These are phyloP conservation scores for Tricholauxania praeusta DNA, from an alignment of 2,888 invertebrate genomes.

Conservation along the genomic window DNA sequence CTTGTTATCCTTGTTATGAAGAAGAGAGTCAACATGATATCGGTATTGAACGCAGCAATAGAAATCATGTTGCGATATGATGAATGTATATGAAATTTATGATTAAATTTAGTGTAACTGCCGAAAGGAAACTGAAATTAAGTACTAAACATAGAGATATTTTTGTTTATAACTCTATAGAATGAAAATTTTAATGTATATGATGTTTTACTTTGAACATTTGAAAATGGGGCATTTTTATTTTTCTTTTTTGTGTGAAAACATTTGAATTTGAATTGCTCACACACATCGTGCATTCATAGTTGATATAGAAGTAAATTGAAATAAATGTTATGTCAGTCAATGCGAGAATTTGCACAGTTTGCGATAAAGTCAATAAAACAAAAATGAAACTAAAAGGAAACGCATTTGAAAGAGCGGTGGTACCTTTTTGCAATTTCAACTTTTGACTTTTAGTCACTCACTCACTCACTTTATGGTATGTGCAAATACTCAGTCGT, in stretches of 20 bases:
- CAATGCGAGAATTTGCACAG: constrained; percentile 1
- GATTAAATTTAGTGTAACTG: no score
- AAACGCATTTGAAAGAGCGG: neutral
- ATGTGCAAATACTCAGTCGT: constrained; percentile 12
- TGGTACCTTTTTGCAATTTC: neutral
- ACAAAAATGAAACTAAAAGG: constrained; percentile 1
- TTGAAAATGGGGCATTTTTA: no score
- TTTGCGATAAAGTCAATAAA: constrained; percentile 3
- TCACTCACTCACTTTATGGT: neutral
- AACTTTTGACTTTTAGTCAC: constrained; percentile 8
- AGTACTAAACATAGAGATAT: no score
- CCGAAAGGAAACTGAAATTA: no score
- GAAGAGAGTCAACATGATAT: constrained; percentile 13
- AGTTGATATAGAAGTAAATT: constrained; percentile 1
- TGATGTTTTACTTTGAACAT: no score
- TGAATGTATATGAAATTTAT: neutral
- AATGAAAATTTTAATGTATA: no score
- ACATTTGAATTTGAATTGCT: neutral
- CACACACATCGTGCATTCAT: constrained; percentile 8
- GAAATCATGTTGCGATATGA: constrained; percentile 4
- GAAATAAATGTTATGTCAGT: constrained; percentile 15
- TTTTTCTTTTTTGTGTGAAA: no score
- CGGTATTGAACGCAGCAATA: neutral
- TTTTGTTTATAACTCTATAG: no score
- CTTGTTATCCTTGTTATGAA: constrained; percentile 2